phyloP scores from a whole-genome alignment of 1,140 invertebrate genomes.

The Drosophila virilis region DNA sequence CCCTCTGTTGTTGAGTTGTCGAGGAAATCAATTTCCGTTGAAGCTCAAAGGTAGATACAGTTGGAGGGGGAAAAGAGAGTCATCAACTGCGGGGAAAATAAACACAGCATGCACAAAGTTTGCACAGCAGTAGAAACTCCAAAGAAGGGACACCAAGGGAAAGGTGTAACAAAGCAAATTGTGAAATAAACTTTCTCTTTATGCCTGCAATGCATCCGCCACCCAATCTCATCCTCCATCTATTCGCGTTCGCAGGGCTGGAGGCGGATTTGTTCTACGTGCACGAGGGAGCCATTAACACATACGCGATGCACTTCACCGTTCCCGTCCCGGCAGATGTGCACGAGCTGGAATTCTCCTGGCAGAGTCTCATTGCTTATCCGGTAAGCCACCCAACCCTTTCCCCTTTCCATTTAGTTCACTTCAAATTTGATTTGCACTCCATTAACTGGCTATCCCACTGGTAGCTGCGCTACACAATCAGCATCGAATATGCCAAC shows the following conservation, averaged over 20 bases:
- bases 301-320: constrained; percentile 94
- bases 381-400: constrained; percentile 87
- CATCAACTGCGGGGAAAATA: constrained; percentile 55
- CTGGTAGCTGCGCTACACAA: constrained; percentile 89
- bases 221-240: background rate
- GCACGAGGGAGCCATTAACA: constrained; percentile 93
- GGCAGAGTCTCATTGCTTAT: constrained; percentile 90
- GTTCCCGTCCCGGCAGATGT: constrained; percentile 92
- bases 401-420: background rate
- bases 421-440: constrained; percentile 57
- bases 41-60: constrained; percentile 28
- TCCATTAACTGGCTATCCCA: constrained; percentile 48
- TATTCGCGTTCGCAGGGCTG: constrained; percentile 87
- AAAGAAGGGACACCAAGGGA: constrained; percentile 7
- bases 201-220: constrained; percentile 55
- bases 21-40: constrained; percentile 76
- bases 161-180: constrained; percentile 54
- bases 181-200: constrained; percentile 70
- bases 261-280: constrained; percentile 93
- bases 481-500: constrained; percentile 91
- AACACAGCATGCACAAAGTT: constrained; percentile 74
- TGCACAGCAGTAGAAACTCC: constrained; percentile 49
- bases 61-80: background rate
- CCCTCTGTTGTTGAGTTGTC: background rate
- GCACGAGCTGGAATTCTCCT: constrained; percentile 93